A percentile compares a stretch with the other conserved stretches of the same genome.
These are phyloP conservation scores for Cyaniris semiargus DNA, from an alignment of 2,888 invertebrate species.

Conservation along the genomic window DNA sequence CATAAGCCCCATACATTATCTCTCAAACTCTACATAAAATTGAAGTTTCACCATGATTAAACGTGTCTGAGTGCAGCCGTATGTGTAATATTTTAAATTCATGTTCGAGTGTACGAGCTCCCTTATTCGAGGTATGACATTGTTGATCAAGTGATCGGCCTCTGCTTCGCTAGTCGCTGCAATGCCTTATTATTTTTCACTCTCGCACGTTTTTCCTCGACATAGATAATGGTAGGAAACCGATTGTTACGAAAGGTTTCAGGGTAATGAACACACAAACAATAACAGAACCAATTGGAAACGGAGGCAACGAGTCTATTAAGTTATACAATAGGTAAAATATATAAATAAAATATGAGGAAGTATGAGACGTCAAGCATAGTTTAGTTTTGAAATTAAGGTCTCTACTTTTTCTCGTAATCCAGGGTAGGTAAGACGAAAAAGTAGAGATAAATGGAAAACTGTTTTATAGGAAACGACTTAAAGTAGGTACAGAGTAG, in stretches of 20 bases:
- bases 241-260: slow-evolving; percentile 63
- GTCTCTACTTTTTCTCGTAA: too few species aligned
- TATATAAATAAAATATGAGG: not conserved
- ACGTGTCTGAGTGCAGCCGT: too few species aligned
- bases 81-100: not conserved
- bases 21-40: too few species aligned
- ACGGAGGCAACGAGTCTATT: slow-evolving; percentile 9
- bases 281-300: slow-evolving; percentile 23
- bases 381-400: not conserved
- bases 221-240: slow-evolving; percentile 66
- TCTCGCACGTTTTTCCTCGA: slow-evolving; percentile 78
- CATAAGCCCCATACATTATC: too few species aligned
- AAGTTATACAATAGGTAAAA: not conserved
- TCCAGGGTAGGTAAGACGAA: not conserved
- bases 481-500: too few species aligned
- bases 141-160: slow-evolving; percentile 34
- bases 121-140: slow-evolving; percentile 32
- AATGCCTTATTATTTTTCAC: slow-evolving; percentile 70
- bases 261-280: slow-evolving; percentile 33
- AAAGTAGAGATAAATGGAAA: not conserved
- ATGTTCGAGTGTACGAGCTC: not conserved
- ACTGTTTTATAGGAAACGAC: not conserved
- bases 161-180: slow-evolving; percentile 46
- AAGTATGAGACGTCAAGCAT: not conserved
- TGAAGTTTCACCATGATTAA: too few species aligned